A percentile compares a stretch with the other conserved stretches of the same genome.
Conservation (phyloP, 2,888 invertebrate species). For the Pseudococcus viburni region DNA sequence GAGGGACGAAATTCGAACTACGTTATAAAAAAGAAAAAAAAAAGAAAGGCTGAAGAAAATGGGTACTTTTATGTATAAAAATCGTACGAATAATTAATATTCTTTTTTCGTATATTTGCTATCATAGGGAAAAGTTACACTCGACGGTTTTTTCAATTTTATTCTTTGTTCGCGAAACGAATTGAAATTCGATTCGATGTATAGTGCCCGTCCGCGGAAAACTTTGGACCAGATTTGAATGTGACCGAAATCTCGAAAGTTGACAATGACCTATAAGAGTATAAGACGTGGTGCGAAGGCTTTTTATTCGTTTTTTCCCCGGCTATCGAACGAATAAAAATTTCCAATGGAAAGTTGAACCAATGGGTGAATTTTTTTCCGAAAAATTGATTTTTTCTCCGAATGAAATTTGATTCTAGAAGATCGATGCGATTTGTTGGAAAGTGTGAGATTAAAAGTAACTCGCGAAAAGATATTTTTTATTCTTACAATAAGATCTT, state of each 20-base stretch:
- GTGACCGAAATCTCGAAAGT: neutral
- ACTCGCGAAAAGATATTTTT: neutral
- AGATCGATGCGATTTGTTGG: neutral
- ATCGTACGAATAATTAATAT: slow-evolving; percentile 32
- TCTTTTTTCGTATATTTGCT: slow-evolving; percentile 25
- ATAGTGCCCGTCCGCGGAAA: neutral
- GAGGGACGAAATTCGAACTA: neutral
- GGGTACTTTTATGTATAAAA: slow-evolving; percentile 7
- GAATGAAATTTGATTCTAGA: neutral
- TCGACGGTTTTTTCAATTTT: neutral
- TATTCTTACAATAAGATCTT: slow-evolving; percentile 28
- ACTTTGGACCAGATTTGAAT: slow-evolving; percentile 3
- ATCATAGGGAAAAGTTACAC: neutral
- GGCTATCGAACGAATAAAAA: slow-evolving; percentile 24
- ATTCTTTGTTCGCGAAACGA: slow-evolving; percentile 7
- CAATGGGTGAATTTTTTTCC: neutral
- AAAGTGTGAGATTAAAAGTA: neutral
- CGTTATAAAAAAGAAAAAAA: neutral
- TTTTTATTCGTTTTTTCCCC: neutral
- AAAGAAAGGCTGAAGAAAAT: neutral
- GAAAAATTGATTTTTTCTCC: neutral
- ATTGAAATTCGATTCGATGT: slow-evolving; percentile 24
- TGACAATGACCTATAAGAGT: slow-evolving; percentile 9
- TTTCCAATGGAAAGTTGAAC: neutral
- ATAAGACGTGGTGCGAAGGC: neutral